Percentiles rank a stretch among this genome's conserved stretches.
Evolutionary conservation across 2,113 vertebrate genomes (phyloP).

Genomic region (Toxotes chatareus): DNA sequence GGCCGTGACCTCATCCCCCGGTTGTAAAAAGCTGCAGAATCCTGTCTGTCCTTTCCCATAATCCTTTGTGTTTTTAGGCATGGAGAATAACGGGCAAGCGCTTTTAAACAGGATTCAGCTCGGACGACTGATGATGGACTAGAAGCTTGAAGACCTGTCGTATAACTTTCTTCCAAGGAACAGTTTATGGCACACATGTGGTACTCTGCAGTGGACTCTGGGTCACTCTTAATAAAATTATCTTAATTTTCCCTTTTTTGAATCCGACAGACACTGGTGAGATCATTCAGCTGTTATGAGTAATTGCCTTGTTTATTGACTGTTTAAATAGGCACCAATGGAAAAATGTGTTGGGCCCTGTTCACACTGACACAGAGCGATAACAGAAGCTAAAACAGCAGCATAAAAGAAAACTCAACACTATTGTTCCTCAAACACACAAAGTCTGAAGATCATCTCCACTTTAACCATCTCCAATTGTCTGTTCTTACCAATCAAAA

Average conservation of each 20-base stretch:
- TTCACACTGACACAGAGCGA: constrained; percentile 40
- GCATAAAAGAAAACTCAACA: constrained; percentile 69
- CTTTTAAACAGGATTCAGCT: constrained; percentile 37
- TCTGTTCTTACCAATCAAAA: constrained; percentile 20
- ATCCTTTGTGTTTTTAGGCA: constrained; percentile 55
- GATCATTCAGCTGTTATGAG: constrained; percentile 54
- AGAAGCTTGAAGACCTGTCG: constrained; percentile 54
- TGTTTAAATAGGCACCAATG: constrained; percentile 63
- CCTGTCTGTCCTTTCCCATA: constrained; percentile 45
- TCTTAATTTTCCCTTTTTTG: constrained; percentile 27
- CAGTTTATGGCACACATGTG: constrained; percentile 48
- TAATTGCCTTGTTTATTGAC: constrained; percentile 59
- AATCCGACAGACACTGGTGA: constrained; percentile 49
- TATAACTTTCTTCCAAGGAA: constrained; percentile 47
- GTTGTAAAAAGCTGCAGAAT: constrained; percentile 53
- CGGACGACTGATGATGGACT: constrained; percentile 65
- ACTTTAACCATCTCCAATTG: constrained; percentile 17
- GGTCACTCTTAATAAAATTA: constrained; percentile 41
- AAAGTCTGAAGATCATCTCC: constrained; percentile 32
- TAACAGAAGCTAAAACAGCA: constrained; percentile 42
- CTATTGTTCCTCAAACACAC: constrained; percentile 38
- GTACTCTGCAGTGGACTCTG: constrained; percentile 2
- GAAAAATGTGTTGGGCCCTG: constrained; percentile 54
- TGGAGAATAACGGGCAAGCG: constrained; percentile 27
- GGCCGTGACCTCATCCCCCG: constrained; percentile 47